These are phyloP conservation scores for Eurois occulta DNA, from an alignment of 2,888 invertebrate species.

Conservation along the genomic window DNA sequence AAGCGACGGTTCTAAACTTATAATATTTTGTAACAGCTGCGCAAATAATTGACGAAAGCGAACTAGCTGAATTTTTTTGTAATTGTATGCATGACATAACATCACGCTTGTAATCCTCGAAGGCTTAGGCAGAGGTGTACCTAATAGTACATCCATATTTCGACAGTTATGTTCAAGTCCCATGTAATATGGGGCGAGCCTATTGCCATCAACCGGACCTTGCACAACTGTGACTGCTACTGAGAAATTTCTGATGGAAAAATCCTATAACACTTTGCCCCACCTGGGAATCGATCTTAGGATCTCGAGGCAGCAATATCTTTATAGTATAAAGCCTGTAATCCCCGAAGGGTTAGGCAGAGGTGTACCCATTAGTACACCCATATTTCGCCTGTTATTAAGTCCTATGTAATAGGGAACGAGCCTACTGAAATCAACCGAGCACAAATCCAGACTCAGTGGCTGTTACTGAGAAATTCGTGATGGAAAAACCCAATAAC, in stretches of 20 bases:
- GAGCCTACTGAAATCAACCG: background rate
- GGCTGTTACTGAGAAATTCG: background rate
- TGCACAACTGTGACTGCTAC: background rate
- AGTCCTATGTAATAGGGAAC: background rate
- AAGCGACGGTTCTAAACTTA: constrained; percentile 34
- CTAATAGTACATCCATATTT: background rate
- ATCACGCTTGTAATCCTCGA: background rate
- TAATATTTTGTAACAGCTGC: constrained; percentile 28
- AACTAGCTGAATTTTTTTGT: too few relatives aligned
- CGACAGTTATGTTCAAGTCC: background rate
- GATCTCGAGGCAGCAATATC: too few relatives aligned
- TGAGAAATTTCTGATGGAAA: background rate
- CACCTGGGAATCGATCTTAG: background rate
- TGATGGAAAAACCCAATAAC: background rate
- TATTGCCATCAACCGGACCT: background rate
- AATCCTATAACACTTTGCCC: background rate
- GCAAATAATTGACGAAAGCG: constrained; percentile 2
- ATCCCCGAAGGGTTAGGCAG: too few relatives aligned
- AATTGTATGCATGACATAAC: background rate
- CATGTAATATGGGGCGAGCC: background rate
- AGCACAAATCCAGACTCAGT: background rate
- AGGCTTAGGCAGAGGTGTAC: background rate
- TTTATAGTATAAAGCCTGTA: too few relatives aligned
- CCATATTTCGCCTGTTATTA: too few relatives aligned
- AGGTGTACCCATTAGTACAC: too few relatives aligned